Conservation (phyloP, 2,113 vertebrate genomes). For the Centrocercus urophasianus region DNA sequence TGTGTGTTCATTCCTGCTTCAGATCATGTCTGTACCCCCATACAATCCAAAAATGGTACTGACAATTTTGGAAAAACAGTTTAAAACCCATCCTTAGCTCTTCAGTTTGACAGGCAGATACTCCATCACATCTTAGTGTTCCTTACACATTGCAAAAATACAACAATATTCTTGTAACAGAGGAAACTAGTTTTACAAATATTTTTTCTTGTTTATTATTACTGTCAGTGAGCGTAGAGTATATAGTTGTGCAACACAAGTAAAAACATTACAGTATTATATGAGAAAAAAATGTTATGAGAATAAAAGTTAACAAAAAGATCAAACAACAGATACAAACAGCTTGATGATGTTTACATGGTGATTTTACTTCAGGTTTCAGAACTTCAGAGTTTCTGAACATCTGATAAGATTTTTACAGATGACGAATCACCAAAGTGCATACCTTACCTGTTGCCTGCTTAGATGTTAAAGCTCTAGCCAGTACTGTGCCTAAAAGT, state of each 20-base stretch:
- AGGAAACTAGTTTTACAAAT: background rate
- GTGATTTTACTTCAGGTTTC: background rate
- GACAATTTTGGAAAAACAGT: background rate
- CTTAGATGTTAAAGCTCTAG: constrained; percentile 82
- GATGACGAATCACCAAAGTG: background rate
- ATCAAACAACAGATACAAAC: background rate
- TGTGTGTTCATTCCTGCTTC: background rate
- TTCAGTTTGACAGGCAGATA: background rate
- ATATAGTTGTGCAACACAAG: background rate
- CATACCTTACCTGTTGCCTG: constrained; percentile 79
- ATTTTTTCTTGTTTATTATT: background rate
- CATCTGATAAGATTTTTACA: background rate
- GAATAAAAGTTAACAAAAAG: background rate
- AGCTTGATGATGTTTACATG: background rate
- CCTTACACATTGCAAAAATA: background rate
- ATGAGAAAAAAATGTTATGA: background rate
- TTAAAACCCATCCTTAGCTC: background rate
- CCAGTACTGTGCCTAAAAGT: constrained; percentile 89
- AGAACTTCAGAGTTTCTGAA: background rate
- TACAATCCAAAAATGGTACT: background rate
- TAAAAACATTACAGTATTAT: background rate
- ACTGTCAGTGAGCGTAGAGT: background rate
- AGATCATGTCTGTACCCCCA: background rate
- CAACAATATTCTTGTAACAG: background rate
- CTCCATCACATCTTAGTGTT: background rate